A percentile compares a stretch with the other conserved stretches of the same genome.
These are phyloP conservation scores for Jacana jacana DNA, from an alignment of 2,113 vertebrate species.

Conservation along the genomic window DNA sequence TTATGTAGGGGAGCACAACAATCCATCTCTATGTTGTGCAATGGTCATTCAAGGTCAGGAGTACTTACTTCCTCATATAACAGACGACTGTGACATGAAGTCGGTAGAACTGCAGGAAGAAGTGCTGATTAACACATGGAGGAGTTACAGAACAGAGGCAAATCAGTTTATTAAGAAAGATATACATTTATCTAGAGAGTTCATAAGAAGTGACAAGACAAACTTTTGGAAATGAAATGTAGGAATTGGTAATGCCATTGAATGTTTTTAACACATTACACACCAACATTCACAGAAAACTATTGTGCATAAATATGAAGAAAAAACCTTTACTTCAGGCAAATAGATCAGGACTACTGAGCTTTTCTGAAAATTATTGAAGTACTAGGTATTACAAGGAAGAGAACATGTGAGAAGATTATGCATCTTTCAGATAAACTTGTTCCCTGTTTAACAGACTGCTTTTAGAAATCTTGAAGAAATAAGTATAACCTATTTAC, in stretches of 20 bases:
- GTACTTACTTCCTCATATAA: not conserved
- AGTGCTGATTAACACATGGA: not conserved
- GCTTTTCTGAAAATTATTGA: not conserved
- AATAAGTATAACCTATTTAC: not conserved
- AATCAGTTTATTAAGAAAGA: not conserved
- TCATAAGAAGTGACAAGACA: not conserved
- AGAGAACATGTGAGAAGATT: not conserved
- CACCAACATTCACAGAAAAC: not conserved
- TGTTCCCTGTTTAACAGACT: not conserved
- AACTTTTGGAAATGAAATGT: not conserved
- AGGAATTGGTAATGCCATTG: not conserved
- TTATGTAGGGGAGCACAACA: not conserved
- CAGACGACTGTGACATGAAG: not conserved
- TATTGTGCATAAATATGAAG: not conserved
- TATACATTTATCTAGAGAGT: not conserved
- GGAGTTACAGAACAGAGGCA: not conserved
- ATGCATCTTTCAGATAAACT: not conserved
- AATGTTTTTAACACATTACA: not conserved
- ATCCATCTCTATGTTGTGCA: not conserved
- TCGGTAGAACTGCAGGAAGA: not conserved
- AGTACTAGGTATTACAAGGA: not conserved
- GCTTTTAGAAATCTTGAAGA: not conserved
- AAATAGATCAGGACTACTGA: not conserved
- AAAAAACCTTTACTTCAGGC: not conserved
- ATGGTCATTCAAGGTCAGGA: not conserved